Conservation (phyloP, 2,113 vertebrate species). For the Poeciliopsis occidentalis region DNA sequence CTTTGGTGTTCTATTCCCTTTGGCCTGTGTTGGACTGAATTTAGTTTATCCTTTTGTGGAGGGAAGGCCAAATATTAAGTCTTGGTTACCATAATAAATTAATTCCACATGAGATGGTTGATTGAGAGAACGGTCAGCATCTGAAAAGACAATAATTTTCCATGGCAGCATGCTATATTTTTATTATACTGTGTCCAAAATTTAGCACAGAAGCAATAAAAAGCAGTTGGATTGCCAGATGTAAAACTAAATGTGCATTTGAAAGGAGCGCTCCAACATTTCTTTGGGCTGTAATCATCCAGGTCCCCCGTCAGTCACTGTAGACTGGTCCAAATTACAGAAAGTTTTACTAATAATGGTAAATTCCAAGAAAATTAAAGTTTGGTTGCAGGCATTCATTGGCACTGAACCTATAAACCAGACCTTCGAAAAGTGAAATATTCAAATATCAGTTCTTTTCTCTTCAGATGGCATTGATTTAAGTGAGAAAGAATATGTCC, state of each 20-base stretch:
- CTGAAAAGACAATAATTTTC: background rate
- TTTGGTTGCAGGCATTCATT: slow-evolving; percentile 21
- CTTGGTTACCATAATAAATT: slow-evolving; percentile 3
- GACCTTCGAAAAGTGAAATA: slow-evolving; percentile 45
- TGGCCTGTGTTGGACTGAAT: background rate
- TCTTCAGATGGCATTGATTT: slow-evolving; percentile 35
- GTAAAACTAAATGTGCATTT: slow-evolving; percentile 10
- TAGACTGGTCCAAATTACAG: slow-evolving; percentile 25
- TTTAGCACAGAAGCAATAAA: background rate
- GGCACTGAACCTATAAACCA: slow-evolving; percentile 20
- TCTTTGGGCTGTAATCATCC: slow-evolving; percentile 10
- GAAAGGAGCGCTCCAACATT: slow-evolving; percentile 1
- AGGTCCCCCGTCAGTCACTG: slow-evolving; percentile 23
- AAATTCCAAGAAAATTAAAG: slow-evolving; percentile 81
- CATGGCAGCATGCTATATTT: background rate
- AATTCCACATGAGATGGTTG: background rate
- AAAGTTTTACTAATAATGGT: slow-evolving; percentile 60
- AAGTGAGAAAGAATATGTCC: slow-evolving; percentile 7
- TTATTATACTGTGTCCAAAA: background rate
- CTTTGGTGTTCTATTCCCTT: background rate
- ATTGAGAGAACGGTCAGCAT: background rate
- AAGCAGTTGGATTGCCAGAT: background rate
- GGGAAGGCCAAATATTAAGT: slow-evolving; percentile 1
- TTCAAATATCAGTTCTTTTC: slow-evolving; percentile 47
- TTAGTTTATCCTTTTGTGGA: background rate